phyloP scores from a whole-genome alignment of 2,888 invertebrate species.

The Drosophila siamana region DNA sequence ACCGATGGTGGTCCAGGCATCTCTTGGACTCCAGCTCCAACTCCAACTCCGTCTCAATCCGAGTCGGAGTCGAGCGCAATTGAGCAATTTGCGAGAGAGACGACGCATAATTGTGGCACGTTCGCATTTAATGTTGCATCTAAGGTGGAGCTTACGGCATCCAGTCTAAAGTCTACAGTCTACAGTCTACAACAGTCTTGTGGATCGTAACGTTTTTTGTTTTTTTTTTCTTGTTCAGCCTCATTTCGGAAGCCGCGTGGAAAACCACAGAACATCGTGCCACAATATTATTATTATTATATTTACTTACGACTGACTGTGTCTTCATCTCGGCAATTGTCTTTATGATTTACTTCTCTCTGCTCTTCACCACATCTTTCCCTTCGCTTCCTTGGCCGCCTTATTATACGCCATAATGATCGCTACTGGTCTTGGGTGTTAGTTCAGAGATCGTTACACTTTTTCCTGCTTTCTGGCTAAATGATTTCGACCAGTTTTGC shows the following conservation, averaged over 20 bases:
- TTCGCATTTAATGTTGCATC: conserved; percentile 69
- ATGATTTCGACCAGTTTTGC: conserved; percentile 30
- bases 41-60: background rate
- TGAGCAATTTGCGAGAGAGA: conserved; percentile 73
- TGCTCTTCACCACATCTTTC: background rate
- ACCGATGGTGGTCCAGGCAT: conserved; percentile 37
- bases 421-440: conserved; percentile 66
- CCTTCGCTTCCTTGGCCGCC: background rate
- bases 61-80: conserved; percentile 45
- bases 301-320: conserved; percentile 43
- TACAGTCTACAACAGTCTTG: background rate
- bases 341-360: conserved; percentile 38
- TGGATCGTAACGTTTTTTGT: background rate
- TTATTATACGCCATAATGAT: conserved; percentile 39
- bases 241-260: conserved; percentile 67
- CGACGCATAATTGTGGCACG: conserved; percentile 77
- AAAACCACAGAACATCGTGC: conserved; percentile 59
- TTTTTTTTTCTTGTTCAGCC: conserved; percentile 5
- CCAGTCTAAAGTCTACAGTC: background rate
- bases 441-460: conserved; percentile 68
- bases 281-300: conserved; percentile 36
- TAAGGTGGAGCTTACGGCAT: conserved; percentile 65
- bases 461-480: conserved; percentile 37
- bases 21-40: background rate
- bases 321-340: conserved; percentile 41